Conservation (phyloP, 2,888 invertebrate genomes). For the Hipparchia sbordonii region DNA sequence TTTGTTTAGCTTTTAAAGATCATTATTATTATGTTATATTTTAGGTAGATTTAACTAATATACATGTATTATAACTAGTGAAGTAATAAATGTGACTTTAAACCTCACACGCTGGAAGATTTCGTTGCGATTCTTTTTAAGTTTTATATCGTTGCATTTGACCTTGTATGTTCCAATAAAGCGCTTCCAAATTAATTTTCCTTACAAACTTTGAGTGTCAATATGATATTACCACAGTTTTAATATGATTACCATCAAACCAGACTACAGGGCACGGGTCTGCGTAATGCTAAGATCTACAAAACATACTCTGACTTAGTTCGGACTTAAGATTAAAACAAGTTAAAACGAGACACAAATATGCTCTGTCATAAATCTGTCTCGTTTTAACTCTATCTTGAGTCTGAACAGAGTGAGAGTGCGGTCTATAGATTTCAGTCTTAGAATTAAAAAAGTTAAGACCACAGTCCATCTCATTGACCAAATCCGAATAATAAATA, state of each 20-base stretch:
- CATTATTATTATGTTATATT: constrained; percentile 46
- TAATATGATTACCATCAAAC: background rate
- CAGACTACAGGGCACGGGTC: background rate
- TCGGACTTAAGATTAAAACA: too few relatives aligned
- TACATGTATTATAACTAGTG: constrained; percentile 48
- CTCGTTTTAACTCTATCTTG: too few relatives aligned
- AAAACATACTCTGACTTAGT: too few relatives aligned
- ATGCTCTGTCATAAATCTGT: too few relatives aligned
- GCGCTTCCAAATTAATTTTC: background rate
- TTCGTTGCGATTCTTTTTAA: constrained; percentile 37
- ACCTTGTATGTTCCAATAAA: background rate
- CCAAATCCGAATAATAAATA: too few relatives aligned
- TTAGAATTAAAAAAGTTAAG: background rate
- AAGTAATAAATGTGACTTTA: constrained; percentile 81
- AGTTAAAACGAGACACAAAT: too few relatives aligned
- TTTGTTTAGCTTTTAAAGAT: constrained; percentile 34
- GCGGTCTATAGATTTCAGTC: too few relatives aligned
- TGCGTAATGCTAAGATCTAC: background rate
- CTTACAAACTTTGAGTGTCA: background rate
- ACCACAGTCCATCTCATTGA: background rate
- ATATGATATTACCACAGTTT: background rate
- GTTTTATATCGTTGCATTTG: constrained; percentile 7
- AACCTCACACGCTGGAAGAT: constrained; percentile 49
- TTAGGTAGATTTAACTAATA: constrained; percentile 56
- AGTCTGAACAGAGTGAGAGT: too few relatives aligned